A percentile compares a stretch with the other conserved stretches of the same genome.
Evolutionary conservation across 2,797 vertebrate genomes (phyloP).

Genomic region (Limosa lapponica): DNA sequence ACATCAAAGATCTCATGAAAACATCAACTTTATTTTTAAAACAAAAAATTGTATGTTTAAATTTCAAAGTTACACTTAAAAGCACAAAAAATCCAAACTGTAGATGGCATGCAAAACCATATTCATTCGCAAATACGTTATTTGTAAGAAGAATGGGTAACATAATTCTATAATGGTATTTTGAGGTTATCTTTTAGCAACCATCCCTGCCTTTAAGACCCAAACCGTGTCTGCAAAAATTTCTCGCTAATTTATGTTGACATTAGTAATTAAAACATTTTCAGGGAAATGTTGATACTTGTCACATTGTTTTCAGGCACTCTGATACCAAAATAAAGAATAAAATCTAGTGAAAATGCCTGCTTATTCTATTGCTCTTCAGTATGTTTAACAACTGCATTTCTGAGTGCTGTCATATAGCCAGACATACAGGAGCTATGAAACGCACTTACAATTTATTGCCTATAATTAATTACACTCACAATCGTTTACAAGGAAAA

Average conservation of each 20-base stretch:
- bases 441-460: constrained; percentile 53
- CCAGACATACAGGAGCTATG: constrained; percentile 33
- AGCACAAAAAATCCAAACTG: neutral
- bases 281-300: neutral
- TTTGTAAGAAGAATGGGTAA: neutral
- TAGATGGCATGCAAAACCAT: neutral
- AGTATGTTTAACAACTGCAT: neutral
- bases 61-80: neutral
- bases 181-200: neutral
- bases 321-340: neutral
- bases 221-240: neutral
- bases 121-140: neutral
- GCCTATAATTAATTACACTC: constrained; percentile 52
- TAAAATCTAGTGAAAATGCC: neutral
- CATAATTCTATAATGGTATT: neutral
- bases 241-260: neutral
- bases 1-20: neutral
- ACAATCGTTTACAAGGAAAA: constrained; percentile 58
- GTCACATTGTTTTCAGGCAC: neutral
- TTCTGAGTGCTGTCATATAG: neutral
- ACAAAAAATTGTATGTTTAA: neutral
- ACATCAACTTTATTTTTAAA: neutral
- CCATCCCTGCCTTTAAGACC: neutral
- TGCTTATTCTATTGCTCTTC: neutral
- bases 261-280: neutral